Base-by-base conservation (phyloP, 2,113 vertebrate species). In the Gobiocypris rarus region DNA sequence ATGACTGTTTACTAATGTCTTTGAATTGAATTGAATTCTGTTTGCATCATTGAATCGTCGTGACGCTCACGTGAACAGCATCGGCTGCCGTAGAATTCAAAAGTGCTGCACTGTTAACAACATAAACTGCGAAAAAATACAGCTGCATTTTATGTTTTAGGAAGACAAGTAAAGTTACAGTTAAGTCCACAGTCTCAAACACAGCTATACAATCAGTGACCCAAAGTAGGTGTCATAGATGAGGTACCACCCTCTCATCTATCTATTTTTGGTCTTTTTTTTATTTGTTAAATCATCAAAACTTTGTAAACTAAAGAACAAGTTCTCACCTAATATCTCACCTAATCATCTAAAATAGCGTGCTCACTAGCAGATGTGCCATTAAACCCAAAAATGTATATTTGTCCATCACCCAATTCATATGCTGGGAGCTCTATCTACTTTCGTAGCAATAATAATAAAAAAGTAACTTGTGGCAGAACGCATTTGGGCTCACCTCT, bases 401-500 rank as follows among this genome's bases (percentile, higher is more conserved):
- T 43, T 9, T 43, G 43, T 43, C 54, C 41, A 14, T 56, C 54
- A 61, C 43, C 56, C 56, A 79, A 11, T 63, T 17, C 61, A 61
- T n/a, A 38, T 59, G 14, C 56, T 45, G 15, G 10, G 31, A 77
- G 54, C 54, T 77, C 13, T 45, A 38, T 56, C 74, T 13, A 38
- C 22, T 79, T 63, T 63, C n/a, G 9, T 59, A 31, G 76, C 22
- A 13, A 61, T 19, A 70, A 70, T 38, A 38, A 38, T 38, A 63
- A 77, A 11, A 38, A 50, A 59, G 10, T 13, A 5, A 52, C 52
- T 31, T 54, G 31, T 70, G 63, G 19, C 45, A 50, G 26, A 80
- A 80, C 45, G 52, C 2, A 17, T 78, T 54, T 80, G 5, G 43
- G 65, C 19, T 54, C 65, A 65, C 31, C 65, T 82, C 80, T 70